Conservation (phyloP, 2,888 invertebrate genomes). For the Hydrotaea diabolus region DNA sequence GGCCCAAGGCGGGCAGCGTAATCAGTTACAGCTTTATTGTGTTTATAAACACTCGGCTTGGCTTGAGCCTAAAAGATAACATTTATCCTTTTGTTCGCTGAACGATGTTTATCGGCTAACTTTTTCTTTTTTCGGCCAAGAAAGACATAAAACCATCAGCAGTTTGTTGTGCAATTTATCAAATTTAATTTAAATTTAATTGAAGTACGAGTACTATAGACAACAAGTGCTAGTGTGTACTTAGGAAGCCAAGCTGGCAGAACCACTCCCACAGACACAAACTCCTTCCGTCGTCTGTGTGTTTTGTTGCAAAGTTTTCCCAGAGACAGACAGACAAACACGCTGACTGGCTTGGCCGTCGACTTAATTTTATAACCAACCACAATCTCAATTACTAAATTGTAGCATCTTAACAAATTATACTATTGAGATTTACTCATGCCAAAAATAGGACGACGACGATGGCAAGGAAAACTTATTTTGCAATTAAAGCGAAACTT, state of each 20-base stretch:
- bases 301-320: neutral
- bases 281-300: neutral
- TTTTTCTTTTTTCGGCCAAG: neutral
- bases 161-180: slow-evolving; percentile 66
- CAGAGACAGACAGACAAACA: neutral
- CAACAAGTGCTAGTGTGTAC: slow-evolving; percentile 27
- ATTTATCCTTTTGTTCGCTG: slow-evolving; percentile 63
- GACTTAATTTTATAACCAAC: slow-evolving; percentile 65
- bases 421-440: slow-evolving; percentile 68
- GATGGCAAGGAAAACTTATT: slow-evolving; percentile 70
- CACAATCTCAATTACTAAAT: slow-evolving; percentile 73
- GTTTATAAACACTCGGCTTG: slow-evolving; percentile 55
- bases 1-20: slow-evolving; percentile 59
- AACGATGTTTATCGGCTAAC: slow-evolving; percentile 48
- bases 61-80: slow-evolving; percentile 62
- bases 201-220: slow-evolving; percentile 43
- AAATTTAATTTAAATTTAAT: slow-evolving; percentile 67
- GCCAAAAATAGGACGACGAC: neutral
- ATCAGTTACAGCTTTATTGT: slow-evolving; percentile 73
- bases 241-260: slow-evolving; percentile 12
- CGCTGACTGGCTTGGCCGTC: neutral
- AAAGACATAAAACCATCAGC: slow-evolving; percentile 74
- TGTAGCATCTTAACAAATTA: slow-evolving; percentile 73
- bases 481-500: slow-evolving; percentile 73
- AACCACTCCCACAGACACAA: neutral